A percentile compares a stretch with the other conserved stretches of the same genome.
These are phyloP conservation scores for Chrysemys picta DNA, from an alignment of 2,113 vertebrate species.

Conservation along the genomic window DNA sequence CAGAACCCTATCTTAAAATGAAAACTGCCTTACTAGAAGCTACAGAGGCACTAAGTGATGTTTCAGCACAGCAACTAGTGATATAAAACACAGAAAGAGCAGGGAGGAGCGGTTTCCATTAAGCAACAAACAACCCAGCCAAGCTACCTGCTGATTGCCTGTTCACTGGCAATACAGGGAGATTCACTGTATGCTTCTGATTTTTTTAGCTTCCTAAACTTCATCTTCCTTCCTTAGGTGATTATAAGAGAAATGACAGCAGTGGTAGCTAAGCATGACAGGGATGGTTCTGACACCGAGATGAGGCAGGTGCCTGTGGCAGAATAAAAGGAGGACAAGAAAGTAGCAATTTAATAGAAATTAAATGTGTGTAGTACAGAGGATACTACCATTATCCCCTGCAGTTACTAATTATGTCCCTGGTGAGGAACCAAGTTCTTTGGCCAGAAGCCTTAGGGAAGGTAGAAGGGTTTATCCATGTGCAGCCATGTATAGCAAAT, in stretches of 20 bases:
- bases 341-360: neutral
- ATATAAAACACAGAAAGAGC: neutral
- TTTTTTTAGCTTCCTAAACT: neutral
- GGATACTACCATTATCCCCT: neutral
- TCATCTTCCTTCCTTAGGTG: neutral
- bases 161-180: neutral
- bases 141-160: neutral
- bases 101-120: neutral
- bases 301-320: neutral
- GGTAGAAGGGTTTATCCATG: neutral
- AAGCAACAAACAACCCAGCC: neutral
- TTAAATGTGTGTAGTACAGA: neutral
- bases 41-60: neutral
- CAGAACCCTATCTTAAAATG: neutral
- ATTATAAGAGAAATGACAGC: neutral
- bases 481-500: neutral
- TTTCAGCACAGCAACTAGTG: rapidly evolving
- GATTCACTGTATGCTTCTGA: rapidly evolving
- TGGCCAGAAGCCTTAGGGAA: neutral
- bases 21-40: neutral
- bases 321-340: neutral
- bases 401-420: neutral
- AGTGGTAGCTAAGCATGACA: neutral
- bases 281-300: neutral
- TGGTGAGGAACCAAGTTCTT: neutral